Evolutionary conservation across 2,888 invertebrate species (phyloP).

Genomic region (Leistus spinibarbis): DNA sequence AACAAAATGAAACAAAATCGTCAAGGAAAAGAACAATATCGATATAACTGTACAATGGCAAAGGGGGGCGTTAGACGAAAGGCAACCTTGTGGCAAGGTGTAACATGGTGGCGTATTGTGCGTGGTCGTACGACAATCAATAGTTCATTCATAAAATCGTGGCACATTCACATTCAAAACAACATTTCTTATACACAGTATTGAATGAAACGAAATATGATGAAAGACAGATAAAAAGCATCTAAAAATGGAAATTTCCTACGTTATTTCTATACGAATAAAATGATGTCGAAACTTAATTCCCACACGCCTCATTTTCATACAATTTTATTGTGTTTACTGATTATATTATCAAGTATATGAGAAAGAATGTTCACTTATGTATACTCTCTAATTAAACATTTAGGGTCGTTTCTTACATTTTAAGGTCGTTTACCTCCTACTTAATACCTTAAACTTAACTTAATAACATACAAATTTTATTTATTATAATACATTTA

Average conservation of each 20-base stretch:
- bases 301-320: neutral
- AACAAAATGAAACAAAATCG: neutral
- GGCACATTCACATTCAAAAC: too few relatives aligned
- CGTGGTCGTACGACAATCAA: slow-evolving; percentile 46
- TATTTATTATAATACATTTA: too few relatives aligned
- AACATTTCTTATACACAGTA: too few relatives aligned
- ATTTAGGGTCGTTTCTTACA: too few relatives aligned
- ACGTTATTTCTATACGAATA: too few relatives aligned
- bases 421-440: too few relatives aligned
- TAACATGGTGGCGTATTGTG: slow-evolving; percentile 16
- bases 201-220: neutral
- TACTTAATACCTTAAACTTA: too few relatives aligned
- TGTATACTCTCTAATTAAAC: neutral
- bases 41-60: neutral
- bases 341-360: neutral
- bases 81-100: neutral
- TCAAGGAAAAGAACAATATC: neutral
- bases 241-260: neutral
- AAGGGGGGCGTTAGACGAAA: neutral
- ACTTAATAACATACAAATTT: too few relatives aligned
- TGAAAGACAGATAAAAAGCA: neutral
- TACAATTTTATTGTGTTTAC: neutral
- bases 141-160: slow-evolving; percentile 53
- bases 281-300: too few relatives aligned
- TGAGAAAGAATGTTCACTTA: neutral